A percentile compares a stretch with the other conserved stretches of the same genome.
These are phyloP conservation scores for Halocaridina rubra DNA, from an alignment of 2,888 invertebrate genomes.

Conservation along the genomic window DNA sequence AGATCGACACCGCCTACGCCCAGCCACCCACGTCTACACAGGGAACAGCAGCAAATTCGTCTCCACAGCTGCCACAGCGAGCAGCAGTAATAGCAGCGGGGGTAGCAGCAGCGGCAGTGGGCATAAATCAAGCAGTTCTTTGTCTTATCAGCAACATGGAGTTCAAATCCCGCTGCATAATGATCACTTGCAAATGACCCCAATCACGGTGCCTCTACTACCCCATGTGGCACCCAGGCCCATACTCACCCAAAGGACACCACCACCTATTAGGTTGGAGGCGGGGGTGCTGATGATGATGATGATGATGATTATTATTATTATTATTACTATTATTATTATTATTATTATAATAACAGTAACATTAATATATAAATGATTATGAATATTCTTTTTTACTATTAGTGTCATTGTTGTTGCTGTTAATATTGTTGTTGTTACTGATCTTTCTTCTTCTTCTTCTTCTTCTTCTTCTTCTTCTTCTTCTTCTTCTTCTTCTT, in stretches of 20 bases:
- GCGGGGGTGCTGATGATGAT: no score
- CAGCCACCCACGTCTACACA: constrained; percentile 25
- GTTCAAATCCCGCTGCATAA: background rate
- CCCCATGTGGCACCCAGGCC: constrained; percentile 47
- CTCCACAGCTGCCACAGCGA: background rate
- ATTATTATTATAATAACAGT: no score
- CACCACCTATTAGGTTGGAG: constrained; percentile 41
- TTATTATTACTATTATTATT: no score
- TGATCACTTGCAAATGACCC: constrained; percentile 47
- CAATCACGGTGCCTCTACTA: constrained; percentile 45
- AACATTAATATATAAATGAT: background rate
- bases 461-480: no score
- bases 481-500: no score
- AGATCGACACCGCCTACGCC: constrained; percentile 30
- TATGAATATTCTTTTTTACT: background rate
- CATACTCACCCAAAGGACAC: constrained; percentile 43
- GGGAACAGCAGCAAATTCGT: background rate
- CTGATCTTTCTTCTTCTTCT: no score
- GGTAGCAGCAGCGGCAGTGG: background rate
- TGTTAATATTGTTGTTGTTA: no score
- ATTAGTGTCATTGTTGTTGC: no score
- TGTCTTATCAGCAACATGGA: background rate
- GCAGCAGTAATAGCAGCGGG: background rate
- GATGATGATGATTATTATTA: no score
- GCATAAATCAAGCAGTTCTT: background rate